These are phyloP conservation scores for Clarias magur DNA, from an alignment of 2,113 vertebrate genomes.

Conservation along the genomic window DNA sequence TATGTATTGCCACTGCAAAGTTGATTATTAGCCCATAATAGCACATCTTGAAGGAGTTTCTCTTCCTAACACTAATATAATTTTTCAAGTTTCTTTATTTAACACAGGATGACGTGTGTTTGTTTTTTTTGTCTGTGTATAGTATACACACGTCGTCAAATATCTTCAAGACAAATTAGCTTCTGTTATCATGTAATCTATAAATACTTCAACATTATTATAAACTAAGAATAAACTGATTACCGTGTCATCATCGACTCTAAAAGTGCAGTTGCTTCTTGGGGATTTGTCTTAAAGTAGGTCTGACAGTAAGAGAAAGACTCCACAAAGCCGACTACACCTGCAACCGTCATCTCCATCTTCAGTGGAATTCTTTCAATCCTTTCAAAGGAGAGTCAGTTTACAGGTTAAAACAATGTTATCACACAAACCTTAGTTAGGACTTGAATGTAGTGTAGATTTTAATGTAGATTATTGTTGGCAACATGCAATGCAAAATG, in stretches of 20 bases:
- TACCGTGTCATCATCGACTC: conserved; percentile 71
- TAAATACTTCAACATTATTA: neutral
- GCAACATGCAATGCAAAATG: neutral
- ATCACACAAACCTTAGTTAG: neutral
- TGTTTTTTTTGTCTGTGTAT: too few relatives aligned
- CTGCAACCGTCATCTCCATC: conserved; percentile 62
- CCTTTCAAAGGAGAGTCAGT: conserved; percentile 58
- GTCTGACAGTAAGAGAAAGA: conserved; percentile 75
- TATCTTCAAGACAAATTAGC: neutral
- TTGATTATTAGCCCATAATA: too few relatives aligned
- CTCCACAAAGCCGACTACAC: conserved; percentile 72
- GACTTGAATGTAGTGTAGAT: neutral
- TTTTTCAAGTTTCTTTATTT: too few relatives aligned
- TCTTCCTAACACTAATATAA: too few relatives aligned
- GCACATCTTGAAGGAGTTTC: too few relatives aligned
- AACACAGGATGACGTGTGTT: neutral
- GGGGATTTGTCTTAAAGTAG: conserved; percentile 62
- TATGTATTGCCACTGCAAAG: too few relatives aligned
- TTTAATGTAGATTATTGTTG: neutral
- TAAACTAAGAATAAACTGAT: conserved; percentile 4
- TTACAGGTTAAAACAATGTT: neutral
- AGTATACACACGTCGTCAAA: too few relatives aligned
- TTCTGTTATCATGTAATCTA: neutral
- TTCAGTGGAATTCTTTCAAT: conserved; percentile 67
- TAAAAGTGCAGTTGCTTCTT: conserved; percentile 69